phyloP scores from a whole-genome alignment of 2,113 vertebrate species.

The Xiphophorus maculatus region DNA sequence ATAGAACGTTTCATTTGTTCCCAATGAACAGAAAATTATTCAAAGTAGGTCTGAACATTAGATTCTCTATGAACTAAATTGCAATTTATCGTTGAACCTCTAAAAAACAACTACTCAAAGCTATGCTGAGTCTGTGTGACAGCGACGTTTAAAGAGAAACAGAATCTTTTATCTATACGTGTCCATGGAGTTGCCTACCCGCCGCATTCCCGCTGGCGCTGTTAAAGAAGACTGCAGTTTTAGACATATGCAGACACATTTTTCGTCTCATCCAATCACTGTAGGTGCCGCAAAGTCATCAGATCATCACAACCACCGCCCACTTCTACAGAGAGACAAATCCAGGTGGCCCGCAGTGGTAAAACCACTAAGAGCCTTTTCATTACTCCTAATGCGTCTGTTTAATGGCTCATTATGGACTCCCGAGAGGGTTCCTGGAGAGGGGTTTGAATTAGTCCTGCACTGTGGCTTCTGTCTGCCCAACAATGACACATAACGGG shows the following conservation, averaged over 20 bases:
- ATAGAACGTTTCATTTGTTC: not conserved
- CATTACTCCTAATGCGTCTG: conserved; percentile 83
- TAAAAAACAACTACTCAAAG: not conserved
- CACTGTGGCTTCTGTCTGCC: conserved; percentile 42
- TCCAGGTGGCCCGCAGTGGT: conserved; percentile 78
- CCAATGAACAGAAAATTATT: not conserved
- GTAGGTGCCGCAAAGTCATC: conserved; percentile 15
- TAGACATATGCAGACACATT: not conserved
- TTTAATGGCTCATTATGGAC: conserved; percentile 86
- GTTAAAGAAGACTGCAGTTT: not conserved
- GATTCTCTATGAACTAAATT: not conserved
- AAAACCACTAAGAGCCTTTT: conserved; percentile 85
- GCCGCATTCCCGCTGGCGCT: not conserved
- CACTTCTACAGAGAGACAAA: conserved; percentile 62
- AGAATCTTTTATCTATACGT: not conserved
- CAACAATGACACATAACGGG: conserved; percentile 31
- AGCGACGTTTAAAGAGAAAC: not conserved
- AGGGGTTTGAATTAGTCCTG: conserved; percentile 70
- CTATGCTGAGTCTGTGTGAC: not conserved
- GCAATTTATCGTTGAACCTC: not conserved
- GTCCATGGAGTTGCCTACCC: not conserved
- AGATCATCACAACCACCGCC: conserved; percentile 36
- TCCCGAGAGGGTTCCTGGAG: conserved; percentile 73
- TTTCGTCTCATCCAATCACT: not conserved
- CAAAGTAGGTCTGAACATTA: not conserved